Evolutionary conservation across 1,140 invertebrate genomes (phyloP), one percentile per base, ranked within the genome.

Genomic region (Drosophila bifasciata): DNA sequence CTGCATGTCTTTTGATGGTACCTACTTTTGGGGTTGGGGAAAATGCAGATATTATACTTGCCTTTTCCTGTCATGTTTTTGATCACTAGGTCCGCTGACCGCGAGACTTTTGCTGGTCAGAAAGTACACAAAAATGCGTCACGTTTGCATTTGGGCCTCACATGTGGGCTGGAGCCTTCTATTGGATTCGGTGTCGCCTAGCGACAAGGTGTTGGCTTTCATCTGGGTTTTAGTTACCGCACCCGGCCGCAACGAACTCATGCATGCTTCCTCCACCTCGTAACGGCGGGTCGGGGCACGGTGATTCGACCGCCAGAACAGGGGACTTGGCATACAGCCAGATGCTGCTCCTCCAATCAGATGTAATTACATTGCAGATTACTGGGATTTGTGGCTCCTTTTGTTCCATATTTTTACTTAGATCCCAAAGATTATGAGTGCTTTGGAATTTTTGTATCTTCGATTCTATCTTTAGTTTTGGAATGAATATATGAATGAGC

Each of bases 301-400:
- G 56, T 77, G 67, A 78, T 78, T 78, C 77, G 74, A 39, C 46
- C 40, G 49, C 21, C 46, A 48, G 75, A 77, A 72, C 59, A 51
- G 59, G 25, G 44, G 32, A 17, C 49, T 57, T 67, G 57, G 56
- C 69, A 50, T 16, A 46, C 58, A 46, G 72, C 44, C 61, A 63
- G 69, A 50, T 72, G 58, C 39, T 60, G 46, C 41, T 56, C 28
- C 58, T 78, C 59, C 79, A 77, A 83, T 83, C 79, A 81, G 62
- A 78, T 63, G 79, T 61, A 83, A 83, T 78, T 83, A 51, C 46
- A 46, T 46, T 25, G 49, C 43, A 73, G 74, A 63, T 69, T 61
- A 63, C 44, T 32, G 53, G 58, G 58, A 59, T 55, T 55, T 64
- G 43, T 15, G 44, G 51, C 59, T 56, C 50, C 25, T n/a, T 55